These are phyloP conservation scores for Phenganax subtilis DNA, from an alignment of 92 coral and sea anemone species.

Conservation along the genomic window DNA sequence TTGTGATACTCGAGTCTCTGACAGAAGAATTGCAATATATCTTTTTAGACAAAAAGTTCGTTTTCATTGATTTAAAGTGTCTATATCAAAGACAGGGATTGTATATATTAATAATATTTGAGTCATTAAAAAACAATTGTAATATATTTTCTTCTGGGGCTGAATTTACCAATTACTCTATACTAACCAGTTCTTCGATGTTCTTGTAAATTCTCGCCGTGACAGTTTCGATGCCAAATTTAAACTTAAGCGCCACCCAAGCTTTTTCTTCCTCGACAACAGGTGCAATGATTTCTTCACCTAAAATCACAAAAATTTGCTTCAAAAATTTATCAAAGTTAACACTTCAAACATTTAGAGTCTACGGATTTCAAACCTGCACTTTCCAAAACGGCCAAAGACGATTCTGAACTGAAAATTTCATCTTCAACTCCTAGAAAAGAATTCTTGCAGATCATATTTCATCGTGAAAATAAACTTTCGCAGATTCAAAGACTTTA, in stretches of 20 bases:
- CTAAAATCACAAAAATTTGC: not conserved
- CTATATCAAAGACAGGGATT: not conserved
- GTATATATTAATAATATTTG: too few relatives aligned
- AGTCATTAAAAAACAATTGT: too few relatives aligned
- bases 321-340: not conserved
- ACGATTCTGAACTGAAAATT: constrained; percentile 22
- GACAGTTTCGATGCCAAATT: constrained; percentile 80
- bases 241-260: constrained; percentile 81
- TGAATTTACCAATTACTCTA: not conserved
- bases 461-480: not conserved
- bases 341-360: not conserved
- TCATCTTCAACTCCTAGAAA: constrained; percentile 11
- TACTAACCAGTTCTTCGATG: constrained; percentile 47
- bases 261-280: constrained; percentile 43
- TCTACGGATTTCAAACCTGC: not conserved
- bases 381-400: constrained; percentile 19
- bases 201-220: constrained; percentile 76
- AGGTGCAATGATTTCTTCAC: constrained; percentile 33
- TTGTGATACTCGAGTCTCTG: too few relatives aligned
- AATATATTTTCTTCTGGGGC: too few relatives aligned
- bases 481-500: too few relatives aligned
- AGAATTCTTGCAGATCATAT: not conserved
- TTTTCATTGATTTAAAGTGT: too few relatives aligned
- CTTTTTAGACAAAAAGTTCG: too few relatives aligned
- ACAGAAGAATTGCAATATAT: too few relatives aligned